Conservation (phyloP, 2,113 vertebrate genomes). For the Malurus elegans region DNA sequence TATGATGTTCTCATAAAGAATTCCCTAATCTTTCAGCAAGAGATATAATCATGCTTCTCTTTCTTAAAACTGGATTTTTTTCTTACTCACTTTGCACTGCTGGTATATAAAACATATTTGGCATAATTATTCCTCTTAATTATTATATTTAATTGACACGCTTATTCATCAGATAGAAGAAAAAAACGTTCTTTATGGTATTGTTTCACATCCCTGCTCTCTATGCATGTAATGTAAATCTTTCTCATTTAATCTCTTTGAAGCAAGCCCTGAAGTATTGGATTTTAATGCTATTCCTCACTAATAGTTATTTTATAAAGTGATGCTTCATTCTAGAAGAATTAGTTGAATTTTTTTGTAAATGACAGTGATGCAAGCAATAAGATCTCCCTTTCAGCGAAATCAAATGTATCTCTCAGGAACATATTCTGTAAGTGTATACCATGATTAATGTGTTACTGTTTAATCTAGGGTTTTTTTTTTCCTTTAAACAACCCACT, state of each 20-base stretch:
- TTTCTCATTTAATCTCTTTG: background rate
- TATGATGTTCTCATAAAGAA: background rate
- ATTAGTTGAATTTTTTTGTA: background rate
- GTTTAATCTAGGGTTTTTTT: background rate
- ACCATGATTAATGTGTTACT: background rate
- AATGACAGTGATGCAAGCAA: background rate
- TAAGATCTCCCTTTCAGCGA: background rate
- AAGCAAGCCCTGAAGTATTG: slow-evolving; percentile 4
- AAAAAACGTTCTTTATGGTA: background rate
- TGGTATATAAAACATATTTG: background rate
- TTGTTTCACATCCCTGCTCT: background rate
- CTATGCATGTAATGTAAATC: background rate
- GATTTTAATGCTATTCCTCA: background rate
- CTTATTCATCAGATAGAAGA: background rate
- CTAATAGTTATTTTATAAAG: slow-evolving; percentile 14
- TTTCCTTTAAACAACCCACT: background rate
- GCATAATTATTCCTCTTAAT: background rate
- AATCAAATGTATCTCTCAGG: slow-evolving; percentile 16
- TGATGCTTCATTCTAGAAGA: background rate
- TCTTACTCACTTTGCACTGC: background rate
- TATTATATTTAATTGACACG: background rate
- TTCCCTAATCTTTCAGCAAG: background rate
- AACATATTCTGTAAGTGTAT: background rate
- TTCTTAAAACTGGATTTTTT: background rate
- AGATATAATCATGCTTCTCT: background rate